Percentiles rank a stretch among this genome's conserved stretches.
phyloP scores from a whole-genome alignment of 2,113 vertebrate genomes.

The Oncorhynchus mykiss region DNA sequence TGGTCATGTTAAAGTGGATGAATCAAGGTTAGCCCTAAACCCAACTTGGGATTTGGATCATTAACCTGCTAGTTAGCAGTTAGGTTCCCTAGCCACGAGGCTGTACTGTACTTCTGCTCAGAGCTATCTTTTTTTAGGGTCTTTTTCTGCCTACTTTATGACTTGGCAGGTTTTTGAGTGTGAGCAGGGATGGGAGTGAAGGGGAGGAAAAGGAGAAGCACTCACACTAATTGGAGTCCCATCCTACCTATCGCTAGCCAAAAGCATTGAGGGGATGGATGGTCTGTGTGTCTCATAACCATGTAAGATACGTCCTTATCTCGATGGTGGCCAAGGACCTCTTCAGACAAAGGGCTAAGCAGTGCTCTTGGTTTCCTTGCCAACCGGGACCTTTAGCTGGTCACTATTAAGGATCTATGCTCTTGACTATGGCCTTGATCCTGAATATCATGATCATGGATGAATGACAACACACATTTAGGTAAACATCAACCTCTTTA shows the following conservation, averaged over 20 bases:
- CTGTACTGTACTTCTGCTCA: no score
- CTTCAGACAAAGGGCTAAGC: neutral
- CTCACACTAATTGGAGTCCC: slow-evolving; percentile 1
- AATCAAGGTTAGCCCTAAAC: neutral
- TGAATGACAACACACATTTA: no score
- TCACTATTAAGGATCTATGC: neutral
- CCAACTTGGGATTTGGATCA: no score
- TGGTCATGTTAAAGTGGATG: neutral
- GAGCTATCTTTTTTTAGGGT: no score
- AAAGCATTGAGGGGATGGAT: slow-evolving; percentile 6
- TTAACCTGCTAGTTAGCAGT: no score
- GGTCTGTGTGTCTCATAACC: slow-evolving; percentile 2
- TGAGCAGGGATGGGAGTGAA: neutral
- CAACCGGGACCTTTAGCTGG: neutral
- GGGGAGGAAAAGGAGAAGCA: neutral
- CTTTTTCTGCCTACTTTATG: neutral
- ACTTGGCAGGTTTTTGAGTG: neutral
- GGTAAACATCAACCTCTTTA: no score
- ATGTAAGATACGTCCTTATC: neutral
- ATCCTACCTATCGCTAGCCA: neutral
- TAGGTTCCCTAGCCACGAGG: no score
- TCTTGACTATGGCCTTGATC: neutral
- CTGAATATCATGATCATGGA: neutral
- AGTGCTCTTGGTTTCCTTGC: slow-evolving; percentile 6
- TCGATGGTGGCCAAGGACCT: neutral